A percentile compares a stretch with the other conserved stretches of the same genome.
phyloP scores from a whole-genome alignment of 2,888 invertebrate species.

The Trissolcus brochymenae region DNA sequence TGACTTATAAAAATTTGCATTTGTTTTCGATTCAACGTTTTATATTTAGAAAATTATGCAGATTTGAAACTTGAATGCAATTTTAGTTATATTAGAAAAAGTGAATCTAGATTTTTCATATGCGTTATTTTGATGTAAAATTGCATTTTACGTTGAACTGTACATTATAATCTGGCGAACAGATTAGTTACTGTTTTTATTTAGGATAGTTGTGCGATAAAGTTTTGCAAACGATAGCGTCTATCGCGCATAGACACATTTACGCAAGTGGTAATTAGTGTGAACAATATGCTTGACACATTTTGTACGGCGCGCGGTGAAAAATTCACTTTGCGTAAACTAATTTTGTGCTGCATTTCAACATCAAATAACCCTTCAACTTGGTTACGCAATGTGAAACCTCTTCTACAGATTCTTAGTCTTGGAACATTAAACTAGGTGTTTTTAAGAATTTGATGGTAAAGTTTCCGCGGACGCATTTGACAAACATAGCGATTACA shows the following conservation, averaged over 20 bases:
- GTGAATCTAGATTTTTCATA: no score
- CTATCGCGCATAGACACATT: constrained; percentile 28
- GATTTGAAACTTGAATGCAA: no score
- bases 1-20: no score
- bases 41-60: no score
- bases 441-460: constrained; percentile 15
- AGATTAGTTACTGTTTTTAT: constrained; percentile 2
- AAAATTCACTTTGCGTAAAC: constrained; percentile 51
- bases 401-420: constrained; percentile 11
- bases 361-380: constrained; percentile 44
- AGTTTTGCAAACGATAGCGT: constrained; percentile 24
- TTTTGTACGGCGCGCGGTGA: constrained; percentile 42
- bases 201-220: constrained; percentile 25
- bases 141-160: neutral
- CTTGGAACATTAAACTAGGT: constrained; percentile 23
- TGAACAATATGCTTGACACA: constrained; percentile 37
- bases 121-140: neutral
- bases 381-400: constrained; percentile 32
- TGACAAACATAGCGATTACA: constrained; percentile 2
- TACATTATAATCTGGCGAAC: no score
- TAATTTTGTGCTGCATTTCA: constrained; percentile 42
- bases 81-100: no score
- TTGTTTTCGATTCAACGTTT: no score
- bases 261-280: constrained; percentile 41
- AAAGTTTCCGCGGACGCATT: constrained; percentile 15